phyloP scores from a whole-genome alignment of 2,797 vertebrate species.

The Pseudopleuronectes americanus region DNA sequence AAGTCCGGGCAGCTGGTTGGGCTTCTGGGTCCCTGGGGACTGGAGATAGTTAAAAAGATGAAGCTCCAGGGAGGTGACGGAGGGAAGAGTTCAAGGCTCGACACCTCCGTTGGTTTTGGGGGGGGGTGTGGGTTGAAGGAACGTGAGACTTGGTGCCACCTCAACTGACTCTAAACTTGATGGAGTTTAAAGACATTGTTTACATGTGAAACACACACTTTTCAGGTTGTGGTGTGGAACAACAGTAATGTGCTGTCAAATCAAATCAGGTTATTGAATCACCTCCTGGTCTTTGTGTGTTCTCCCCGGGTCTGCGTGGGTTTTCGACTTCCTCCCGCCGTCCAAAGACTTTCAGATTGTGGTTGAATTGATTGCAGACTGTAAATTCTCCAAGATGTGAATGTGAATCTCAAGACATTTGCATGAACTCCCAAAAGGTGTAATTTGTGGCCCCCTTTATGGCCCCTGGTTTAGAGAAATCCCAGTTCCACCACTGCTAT shows the following conservation, averaged over 20 bases:
- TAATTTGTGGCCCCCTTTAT: too few relatives aligned
- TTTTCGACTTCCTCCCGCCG: too few relatives aligned
- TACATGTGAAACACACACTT: background rate
- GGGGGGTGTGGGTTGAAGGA: background rate
- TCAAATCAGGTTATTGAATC: background rate
- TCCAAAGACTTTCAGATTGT: too few relatives aligned
- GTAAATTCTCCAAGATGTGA: too few relatives aligned
- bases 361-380: too few relatives aligned
- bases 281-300: too few relatives aligned
- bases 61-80: slow-evolving; percentile 68
- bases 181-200: background rate
- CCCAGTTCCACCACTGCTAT: too few relatives aligned
- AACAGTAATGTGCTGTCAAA: too few relatives aligned
- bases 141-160: slow-evolving; percentile 46
- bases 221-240: background rate
- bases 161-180: background rate
- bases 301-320: too few relatives aligned
- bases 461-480: too few relatives aligned
- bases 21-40: slow-evolving; percentile 73
- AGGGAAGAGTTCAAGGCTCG: slow-evolving; percentile 66
- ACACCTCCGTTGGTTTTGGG: slow-evolving; percentile 32
- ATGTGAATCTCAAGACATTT: too few relatives aligned
- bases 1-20: slow-evolving; percentile 78
- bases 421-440: too few relatives aligned
- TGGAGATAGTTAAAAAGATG: slow-evolving; percentile 75